Base-by-base conservation (phyloP, 2,797 vertebrate genomes). In the Pangasius djambal region DNA sequence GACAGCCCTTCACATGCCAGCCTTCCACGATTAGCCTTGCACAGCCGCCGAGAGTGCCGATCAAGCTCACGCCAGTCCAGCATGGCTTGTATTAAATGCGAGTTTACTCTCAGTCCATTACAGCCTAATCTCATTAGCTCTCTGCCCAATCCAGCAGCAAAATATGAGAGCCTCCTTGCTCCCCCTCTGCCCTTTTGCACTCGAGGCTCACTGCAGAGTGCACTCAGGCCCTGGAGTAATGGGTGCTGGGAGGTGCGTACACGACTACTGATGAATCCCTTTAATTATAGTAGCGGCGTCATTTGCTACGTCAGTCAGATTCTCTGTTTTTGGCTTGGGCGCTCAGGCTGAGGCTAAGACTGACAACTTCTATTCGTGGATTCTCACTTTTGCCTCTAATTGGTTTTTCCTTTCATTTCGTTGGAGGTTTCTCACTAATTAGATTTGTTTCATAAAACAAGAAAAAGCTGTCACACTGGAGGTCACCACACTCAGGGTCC, bases 401-500 rank as follows among this genome's bases (percentile, higher is more conserved):
- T 88, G 88, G 79, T 89, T 87, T 48, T 88, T 88, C 37, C 84
- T 87, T 90, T 86, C 57, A 81, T 90, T 86, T 90, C 83, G 78
- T 88, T 90, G 89, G 89, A 89, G 89, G 89, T 89, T 89, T 90
- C 81, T 89, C 86, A n/a, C 90, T 92, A 90, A 93, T 92, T 93
- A 89, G 88, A 89, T 92, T 90, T 89, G 91, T 93, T 84, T 78
- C 88, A 86, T 92, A 89, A 92, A 94, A 88, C 91, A 92, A 91
- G 89, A 91, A 92, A 90, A 90, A 91, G 89, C 86, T 85, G 90
- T 86, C 15, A 44, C 86, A 59, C 86, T 59, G 90, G 88, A 88
- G 92, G 88, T 91, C 74, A 85, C 90, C 91, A 90, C 91, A 86
- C 93, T 90, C 88, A 57, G 57, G 88, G 75, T 52, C 88, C 89